Evolutionary conservation across 2,888 invertebrate species (phyloP), one percentile per base, ranked within the genome.

Genomic region (Ormyrus labotus): DNA sequence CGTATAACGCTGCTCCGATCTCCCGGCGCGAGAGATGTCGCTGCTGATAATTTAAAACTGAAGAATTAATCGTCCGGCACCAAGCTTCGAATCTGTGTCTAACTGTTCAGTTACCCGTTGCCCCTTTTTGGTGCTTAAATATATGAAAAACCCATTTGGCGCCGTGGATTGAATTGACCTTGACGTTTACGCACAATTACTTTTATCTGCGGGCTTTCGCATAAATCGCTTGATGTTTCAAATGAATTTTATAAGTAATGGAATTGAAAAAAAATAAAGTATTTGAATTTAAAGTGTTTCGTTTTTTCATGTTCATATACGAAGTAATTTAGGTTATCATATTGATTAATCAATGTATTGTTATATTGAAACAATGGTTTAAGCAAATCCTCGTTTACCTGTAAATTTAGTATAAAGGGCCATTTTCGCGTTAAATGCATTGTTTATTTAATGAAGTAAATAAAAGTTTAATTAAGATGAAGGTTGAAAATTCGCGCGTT

Each of bases 51-150:
- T 87, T 87, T 85, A 85, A 84, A 85, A 87, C 84, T 84, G 87
- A 84, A 85, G 85, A 85, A 87, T 87, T 87, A 87, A 87, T 87
- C 86, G 86, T 85, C 85, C 84, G 85, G 85, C 86, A 85, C 67
- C 84, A 84, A 86, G 85, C 83, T 83, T 84, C 84, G 85, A 86
- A 86, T 86, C 84, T 81, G 73, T 67, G 76, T 83, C 83, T 83
- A 85, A 84, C 83, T 84, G 84, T 79, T 83, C 78, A 83, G 82
- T 81, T 34, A 75, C 11, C 67, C 64, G 68, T 6, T 34, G 50
- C 65, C n/a, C 2, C 13, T 50, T 63, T 47, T 19, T 9, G 8
- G 6, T 11, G 8, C 13, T n/a, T 64, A 47, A 69, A 69, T 70
- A 63, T 65, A 65, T 34, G 73, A 48, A 60, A 61, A 50, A 47